A percentile compares a stretch with the other conserved stretches of the same genome.
Evolutionary conservation across 2,888 invertebrate genomes (phyloP).

Genomic region (Cyrtodaria siliqua): DNA sequence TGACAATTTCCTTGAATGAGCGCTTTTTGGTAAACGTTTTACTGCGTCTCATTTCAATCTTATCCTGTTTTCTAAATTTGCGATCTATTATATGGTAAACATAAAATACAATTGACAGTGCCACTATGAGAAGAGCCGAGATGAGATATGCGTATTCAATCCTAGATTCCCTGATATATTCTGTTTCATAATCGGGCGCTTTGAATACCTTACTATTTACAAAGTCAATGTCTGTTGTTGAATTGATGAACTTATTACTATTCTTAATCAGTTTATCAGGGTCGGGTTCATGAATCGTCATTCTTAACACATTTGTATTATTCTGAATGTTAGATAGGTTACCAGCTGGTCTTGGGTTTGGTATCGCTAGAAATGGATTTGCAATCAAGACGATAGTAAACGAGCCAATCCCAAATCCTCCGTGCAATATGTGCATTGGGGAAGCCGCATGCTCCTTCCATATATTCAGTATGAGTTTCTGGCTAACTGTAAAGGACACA

Average conservation of each 20-base stretch:
- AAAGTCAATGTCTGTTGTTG: background rate
- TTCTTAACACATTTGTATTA: no score
- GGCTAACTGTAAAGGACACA: no score
- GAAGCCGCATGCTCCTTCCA: no score
- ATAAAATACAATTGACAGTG: conserved; percentile 64
- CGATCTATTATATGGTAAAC: conserved; percentile 55
- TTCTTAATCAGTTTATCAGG: no score
- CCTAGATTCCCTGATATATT: conserved; percentile 56
- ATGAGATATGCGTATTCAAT: conserved; percentile 70
- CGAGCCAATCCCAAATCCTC: no score
- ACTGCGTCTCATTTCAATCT: background rate
- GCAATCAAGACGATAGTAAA: no score
- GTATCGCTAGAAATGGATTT: conserved; percentile 69
- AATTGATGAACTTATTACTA: background rate
- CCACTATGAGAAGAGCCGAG: conserved; percentile 46
- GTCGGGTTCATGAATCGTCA: no score
- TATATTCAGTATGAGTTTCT: no score
- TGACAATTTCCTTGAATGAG: conserved; percentile 26
- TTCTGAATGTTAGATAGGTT: no score
- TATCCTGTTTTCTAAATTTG: no score
- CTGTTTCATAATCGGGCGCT: conserved; percentile 32
- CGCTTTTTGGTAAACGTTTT: background rate
- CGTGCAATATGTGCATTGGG: no score
- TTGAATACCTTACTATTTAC: conserved; percentile 8
- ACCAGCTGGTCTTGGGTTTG: no score